Evolutionary conservation across 2,888 invertebrate genomes (phyloP).

Genomic region (Rhagonycha fulva): DNA sequence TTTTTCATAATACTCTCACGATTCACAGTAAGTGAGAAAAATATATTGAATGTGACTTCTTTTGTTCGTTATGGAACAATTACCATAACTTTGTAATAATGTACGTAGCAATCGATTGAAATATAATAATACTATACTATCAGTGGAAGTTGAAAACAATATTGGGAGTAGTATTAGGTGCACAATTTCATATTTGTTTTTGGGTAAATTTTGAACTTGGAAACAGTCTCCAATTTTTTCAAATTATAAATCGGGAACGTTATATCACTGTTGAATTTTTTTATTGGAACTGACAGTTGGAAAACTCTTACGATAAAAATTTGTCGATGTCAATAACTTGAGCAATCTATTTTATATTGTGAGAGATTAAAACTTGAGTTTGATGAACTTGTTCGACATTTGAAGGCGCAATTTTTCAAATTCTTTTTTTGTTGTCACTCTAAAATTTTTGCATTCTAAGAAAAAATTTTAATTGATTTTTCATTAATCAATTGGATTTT

Average conservation of each 20-base stretch:
- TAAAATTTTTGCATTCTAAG: neutral
- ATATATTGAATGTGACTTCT: neutral
- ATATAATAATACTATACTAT: neutral
- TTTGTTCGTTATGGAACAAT: neutral
- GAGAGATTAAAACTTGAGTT: neutral
- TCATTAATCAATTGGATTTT: no score
- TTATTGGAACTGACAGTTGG: neutral
- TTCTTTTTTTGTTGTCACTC: neutral
- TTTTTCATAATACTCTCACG: neutral
- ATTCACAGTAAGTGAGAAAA: neutral
- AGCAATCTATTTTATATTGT: neutral
- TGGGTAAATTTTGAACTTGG: neutral
- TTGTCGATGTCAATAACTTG: neutral
- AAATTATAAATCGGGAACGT: neutral
- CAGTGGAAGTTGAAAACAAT: neutral
- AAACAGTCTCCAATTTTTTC: neutral
- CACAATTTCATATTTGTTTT: neutral
- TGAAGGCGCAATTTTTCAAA: neutral
- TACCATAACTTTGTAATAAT: neutral
- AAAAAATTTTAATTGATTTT: neutral
- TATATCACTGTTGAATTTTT: neutral
- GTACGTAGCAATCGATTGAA: neutral
- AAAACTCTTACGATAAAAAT: neutral
- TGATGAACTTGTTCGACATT: constrained; percentile 2
- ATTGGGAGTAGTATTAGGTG: neutral